Evolutionary conservation across 2,113 vertebrate genomes (phyloP), one percentile per base, ranked within the genome.

Genomic region (Scomber japonicus): DNA sequence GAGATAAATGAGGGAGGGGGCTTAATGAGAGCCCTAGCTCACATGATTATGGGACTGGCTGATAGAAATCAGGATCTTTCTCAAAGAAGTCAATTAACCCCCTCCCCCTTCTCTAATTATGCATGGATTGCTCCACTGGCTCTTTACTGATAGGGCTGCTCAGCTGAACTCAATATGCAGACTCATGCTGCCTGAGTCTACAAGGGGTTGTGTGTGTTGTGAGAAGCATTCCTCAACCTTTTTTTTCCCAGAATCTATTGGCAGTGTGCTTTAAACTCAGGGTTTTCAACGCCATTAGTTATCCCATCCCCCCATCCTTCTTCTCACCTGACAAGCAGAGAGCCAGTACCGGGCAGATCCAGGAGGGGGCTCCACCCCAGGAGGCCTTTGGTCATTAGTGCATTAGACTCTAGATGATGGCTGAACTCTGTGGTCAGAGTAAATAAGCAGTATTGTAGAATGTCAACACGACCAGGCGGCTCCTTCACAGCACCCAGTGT

Each of bases 61-160:
- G 89, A 91, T 89, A 92, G 80, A 90, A 92, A 94, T 94, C 89
- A 89, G 83, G 85, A 91, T 91, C 86, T 92, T 82, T 81, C 83
- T 90, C 86, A 92, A 90, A 93, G 81, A 90, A 87, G 90, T 87
- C 88, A 93, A 92, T 88, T 92, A 87, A 91, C 86, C 91, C 72
- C 82, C 82, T 62, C 85, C 87, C 72, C 73, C 71, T 71, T 35
- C 61, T 51, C 85, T 93, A 92, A 91, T 94, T 91, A 91, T 82
- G 82, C 86, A 78, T 75, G 84, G 79, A 80, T 83, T 75, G 87
- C 85, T 88, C 84, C 85, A 85, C 80, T 86, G 84, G 79, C 80
- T 92, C 71, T 87, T 82, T 84, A 79, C 84, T 79, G 88, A 91
- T 90, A 78, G 73, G 71, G 70, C 82, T 67, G 71, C 84, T 81